These are phyloP conservation scores for Biston stratarius DNA, from an alignment of 2,888 invertebrate species.

Conservation along the genomic window DNA sequence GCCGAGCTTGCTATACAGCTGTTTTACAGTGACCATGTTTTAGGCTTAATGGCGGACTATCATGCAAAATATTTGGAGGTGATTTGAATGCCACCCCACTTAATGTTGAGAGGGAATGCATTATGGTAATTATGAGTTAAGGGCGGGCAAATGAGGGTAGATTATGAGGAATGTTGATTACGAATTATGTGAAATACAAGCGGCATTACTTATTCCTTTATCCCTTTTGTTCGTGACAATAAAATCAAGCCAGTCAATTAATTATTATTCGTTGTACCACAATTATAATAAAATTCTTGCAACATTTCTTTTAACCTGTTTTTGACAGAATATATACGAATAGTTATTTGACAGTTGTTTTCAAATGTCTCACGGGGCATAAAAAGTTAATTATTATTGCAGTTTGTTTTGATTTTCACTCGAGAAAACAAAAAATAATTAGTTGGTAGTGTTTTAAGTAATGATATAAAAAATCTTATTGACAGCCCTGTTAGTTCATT, in stretches of 20 bases:
- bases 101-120: conserved; percentile 35
- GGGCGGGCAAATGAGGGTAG: conserved; percentile 31
- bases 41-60: conserved; percentile 31
- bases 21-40: conserved; percentile 37
- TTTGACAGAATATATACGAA: too few species aligned
- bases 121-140: conserved; percentile 40
- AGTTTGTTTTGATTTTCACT: too few species aligned
- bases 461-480: too few species aligned
- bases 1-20: neutral
- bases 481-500: too few species aligned
- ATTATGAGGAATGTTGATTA: conserved; percentile 34
- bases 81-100: conserved; percentile 31
- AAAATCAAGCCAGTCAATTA: neutral
- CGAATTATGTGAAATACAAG: conserved; percentile 16
- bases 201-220: conserved; percentile 8
- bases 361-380: too few species aligned
- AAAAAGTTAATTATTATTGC: too few species aligned
- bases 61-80: conserved; percentile 33
- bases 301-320: too few species aligned
- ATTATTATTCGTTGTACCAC: neutral
- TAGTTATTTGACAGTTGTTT: too few species aligned
- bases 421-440: too few species aligned
- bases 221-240: neutral
- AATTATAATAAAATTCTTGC: too few species aligned
- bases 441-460: too few species aligned